Percentiles rank a stretch among this genome's conserved stretches.
These are phyloP conservation scores for Branchipolynoe longqiensis DNA, from an alignment of 2,888 invertebrate genomes.

Conservation along the genomic window DNA sequence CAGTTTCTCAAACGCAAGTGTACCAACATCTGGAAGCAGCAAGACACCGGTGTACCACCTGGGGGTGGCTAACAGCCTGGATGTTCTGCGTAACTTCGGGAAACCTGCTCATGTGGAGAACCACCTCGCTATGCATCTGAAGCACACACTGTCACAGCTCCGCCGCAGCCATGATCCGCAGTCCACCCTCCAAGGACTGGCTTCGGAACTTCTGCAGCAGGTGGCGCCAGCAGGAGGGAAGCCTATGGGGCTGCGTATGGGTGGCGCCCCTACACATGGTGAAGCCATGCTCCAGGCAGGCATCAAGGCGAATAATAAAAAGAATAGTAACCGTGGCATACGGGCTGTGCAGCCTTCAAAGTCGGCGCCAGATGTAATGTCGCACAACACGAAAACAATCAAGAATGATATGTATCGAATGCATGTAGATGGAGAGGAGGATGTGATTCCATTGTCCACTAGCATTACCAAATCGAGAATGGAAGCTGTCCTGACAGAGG, in stretches of 20 bases:
- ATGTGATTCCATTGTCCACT: background rate
- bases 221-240: background rate
- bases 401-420: background rate
- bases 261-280: conserved; percentile 5
- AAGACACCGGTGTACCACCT: conserved; percentile 45
- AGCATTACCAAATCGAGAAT: background rate
- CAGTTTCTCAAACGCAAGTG: background rate
- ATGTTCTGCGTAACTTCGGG: conserved; percentile 60
- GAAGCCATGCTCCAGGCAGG: conserved; percentile 15
- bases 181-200: background rate
- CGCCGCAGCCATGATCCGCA: conserved; percentile 57
- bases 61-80: conserved; percentile 62
- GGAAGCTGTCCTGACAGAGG: background rate
- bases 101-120: conserved; percentile 58
- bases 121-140: conserved; percentile 60
- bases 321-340: background rate
- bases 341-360: conserved; percentile 4
- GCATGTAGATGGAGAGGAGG: background rate
- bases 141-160: conserved; percentile 55
- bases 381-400: background rate
- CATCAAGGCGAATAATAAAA: conserved; percentile 17
- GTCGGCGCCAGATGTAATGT: conserved; percentile 19
- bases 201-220: too few species aligned
- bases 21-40: too few species aligned
- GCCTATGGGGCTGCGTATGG: conserved; percentile 2